Evolutionary conservation across 2,113 vertebrate species (phyloP), one percentile per base, ranked within the genome.

Genomic region (Oreochromis niloticus): DNA sequence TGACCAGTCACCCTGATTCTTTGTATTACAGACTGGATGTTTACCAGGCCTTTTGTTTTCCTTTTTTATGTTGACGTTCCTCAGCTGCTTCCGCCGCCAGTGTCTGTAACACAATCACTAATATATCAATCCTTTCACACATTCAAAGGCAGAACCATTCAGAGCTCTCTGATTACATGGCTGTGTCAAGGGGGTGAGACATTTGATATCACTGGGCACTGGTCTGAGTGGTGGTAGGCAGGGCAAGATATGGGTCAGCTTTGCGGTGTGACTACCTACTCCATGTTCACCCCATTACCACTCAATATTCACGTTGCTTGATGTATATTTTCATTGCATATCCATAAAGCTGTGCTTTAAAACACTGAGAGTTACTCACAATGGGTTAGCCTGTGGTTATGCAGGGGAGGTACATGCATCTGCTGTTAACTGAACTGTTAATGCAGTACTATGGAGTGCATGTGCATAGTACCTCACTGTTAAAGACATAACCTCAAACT

Each of bases 161-260:
- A 82, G 52, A 17, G 86, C 85, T 83, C 85, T 93, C 87, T 71
- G 39, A 83, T 93, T 89, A 88, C 90, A 80, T 80, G 78, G 32
- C 22, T 50, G 73, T 24, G 55, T 52, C 30, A 48, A 34, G 66
- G 61, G 80, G 88, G 78, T 52, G 84, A 87, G 87, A 46, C 83
- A 87, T 73, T 61, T 50, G 75, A 88, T 91, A 85, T 88, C n/a
- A 68, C 68, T 30, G 68, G 22, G 41, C 68, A 75, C 1, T 75
- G 68, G 43, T 19, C 41, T 48, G 22, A 43, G 71, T 75, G 71
- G 24, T 22, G 50, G 56, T 12, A 48, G 46, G 46, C 11, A 19
- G 24, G 48, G 46, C 54, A 22, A 73, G 59, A 86, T 66, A 63
- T 30, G 36, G 80, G 84, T 82, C 85, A 80, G 80, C 24, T 84